Evolutionary conservation across 2,113 vertebrate genomes (phyloP).

Genomic region (Thymallus thymallus): DNA sequence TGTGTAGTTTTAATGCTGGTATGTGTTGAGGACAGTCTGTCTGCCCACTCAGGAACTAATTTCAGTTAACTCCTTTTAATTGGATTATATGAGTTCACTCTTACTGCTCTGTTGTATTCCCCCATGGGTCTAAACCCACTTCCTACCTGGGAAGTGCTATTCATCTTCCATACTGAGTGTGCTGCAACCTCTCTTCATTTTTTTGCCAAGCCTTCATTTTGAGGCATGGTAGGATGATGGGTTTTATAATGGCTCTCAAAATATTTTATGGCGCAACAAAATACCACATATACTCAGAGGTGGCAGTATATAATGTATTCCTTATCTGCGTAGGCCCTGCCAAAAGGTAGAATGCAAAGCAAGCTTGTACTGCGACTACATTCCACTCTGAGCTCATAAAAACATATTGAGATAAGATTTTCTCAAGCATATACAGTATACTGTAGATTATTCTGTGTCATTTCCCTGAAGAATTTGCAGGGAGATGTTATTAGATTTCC

Average conservation of each 20-base stretch:
- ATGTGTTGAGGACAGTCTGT: too few relatives aligned
- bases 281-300: constrained; percentile 24
- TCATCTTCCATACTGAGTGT: not conserved
- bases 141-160: not conserved
- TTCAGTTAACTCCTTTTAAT: not conserved
- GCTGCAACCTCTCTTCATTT: not conserved
- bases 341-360: not conserved
- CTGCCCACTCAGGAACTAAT: not conserved
- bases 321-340: not conserved
- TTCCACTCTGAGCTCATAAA: not conserved
- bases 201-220: not conserved
- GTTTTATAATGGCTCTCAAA: constrained; percentile 47
- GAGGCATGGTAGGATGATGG: constrained; percentile 29
- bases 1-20: too few relatives aligned
- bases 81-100: not conserved
- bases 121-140: not conserved
- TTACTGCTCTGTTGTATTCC: not conserved
- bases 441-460: too few relatives aligned
- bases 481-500: too few relatives aligned
- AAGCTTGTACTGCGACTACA: not conserved
- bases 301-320: constrained; percentile 25
- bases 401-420: not conserved
- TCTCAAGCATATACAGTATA: not conserved
- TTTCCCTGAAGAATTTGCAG: too few relatives aligned
- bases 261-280: constrained; percentile 48